Base-by-base conservation (phyloP, 2,888 invertebrate genomes). In the Limnephilus auricula region DNA sequence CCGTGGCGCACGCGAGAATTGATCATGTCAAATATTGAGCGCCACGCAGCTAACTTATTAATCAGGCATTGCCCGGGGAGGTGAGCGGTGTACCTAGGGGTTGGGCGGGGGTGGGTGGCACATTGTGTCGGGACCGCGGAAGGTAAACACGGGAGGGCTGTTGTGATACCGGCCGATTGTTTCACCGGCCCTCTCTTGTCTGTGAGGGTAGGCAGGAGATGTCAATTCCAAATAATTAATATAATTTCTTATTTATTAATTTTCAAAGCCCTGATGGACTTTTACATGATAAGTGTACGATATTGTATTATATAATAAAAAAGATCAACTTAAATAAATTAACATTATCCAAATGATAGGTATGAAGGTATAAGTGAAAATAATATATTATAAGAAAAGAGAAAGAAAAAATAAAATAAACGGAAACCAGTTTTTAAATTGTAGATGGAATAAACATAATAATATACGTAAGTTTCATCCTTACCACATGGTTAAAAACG, bases 91-190 rank as follows among this genome's bases (percentile, higher is more conserved):
- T 86, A 79, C 78, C 50, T 82, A 80, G 13, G 2, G 78, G 45
- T 18, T 30, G 79, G 82, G 65, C 31, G 32, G 31, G 87, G 90
- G 84, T 78, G 87, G 87, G 50, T 32, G 90, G 37, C 79, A 89
- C 91, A 91, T 88, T 91, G 92, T 92, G 87, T 92, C 92, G 85
- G 90, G 86, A 84, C 91, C 92, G 90, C 92, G 90, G 89, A 91
- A 90, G 91, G 91, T 89, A 92, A 92, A 92, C 90, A 92, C 90
- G 88, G 45, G 90, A 79, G 79, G 91, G 89, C 79, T 92, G 92
- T 92, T 92, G 92, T 92, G 92, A 92, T 92, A 92, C 91, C 85
- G 90, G 89, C 88, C 90, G 91, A 92, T 92, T 92, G 92, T 92
- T 92, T 92, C 91, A 88, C 86, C 89, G 89, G 90, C 91, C 89